phyloP scores from a whole-genome alignment of 2,888 invertebrate genomes.

The Lampropteryx suffumata region DNA sequence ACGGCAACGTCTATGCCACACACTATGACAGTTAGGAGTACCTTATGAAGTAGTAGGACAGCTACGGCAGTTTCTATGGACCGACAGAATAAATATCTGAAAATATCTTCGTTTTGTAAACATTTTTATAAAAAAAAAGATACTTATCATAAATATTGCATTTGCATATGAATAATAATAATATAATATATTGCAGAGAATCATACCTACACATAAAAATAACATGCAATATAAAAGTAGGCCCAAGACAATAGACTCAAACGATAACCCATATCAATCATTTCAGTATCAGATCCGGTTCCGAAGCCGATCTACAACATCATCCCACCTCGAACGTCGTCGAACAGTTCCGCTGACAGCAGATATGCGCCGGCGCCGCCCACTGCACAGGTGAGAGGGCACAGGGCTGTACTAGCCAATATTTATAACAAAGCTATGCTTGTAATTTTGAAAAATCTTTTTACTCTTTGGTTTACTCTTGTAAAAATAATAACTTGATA shows the following conservation, averaged over 20 bases:
- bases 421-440: no score
- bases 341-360: constrained; percentile 59
- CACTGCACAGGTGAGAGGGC: constrained; percentile 62
- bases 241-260: constrained; percentile 6
- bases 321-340: constrained; percentile 71
- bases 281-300: constrained; percentile 73
- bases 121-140: no score
- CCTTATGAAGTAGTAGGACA: not conserved
- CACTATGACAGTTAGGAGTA: not conserved
- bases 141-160: no score
- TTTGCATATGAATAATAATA: no score
- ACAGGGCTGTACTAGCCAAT: not conserved
- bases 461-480: no score
- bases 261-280: constrained; percentile 10
- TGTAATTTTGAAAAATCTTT: no score
- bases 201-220: no score
- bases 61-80: not conserved
- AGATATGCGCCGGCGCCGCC: constrained; percentile 57
- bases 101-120: no score
- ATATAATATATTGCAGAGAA: no score
- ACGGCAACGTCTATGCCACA: not conserved
- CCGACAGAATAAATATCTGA: not conserved
- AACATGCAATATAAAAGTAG: not conserved
- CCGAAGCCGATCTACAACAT: constrained; percentile 84
- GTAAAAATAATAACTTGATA: no score